phyloP scores from a whole-genome alignment of 2,797 vertebrate species.

The Cuculus canorus region DNA sequence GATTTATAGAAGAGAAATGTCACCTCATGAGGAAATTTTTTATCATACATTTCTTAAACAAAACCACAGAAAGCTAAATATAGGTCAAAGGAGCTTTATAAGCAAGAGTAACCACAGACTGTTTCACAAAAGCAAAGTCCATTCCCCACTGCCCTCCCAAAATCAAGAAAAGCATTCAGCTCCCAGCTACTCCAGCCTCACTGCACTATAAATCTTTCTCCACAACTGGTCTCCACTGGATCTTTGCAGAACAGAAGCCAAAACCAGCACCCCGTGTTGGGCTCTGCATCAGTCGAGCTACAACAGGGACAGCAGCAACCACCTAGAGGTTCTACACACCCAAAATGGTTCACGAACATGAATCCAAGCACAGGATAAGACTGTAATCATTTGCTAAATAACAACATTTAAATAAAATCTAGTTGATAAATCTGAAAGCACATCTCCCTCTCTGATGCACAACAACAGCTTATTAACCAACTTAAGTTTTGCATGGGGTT shows the following conservation, averaged over 20 bases:
- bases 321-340: background rate
- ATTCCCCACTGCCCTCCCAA: background rate
- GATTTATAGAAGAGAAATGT: background rate
- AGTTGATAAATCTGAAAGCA: background rate
- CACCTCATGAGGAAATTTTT: background rate
- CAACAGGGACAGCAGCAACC: background rate
- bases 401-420: background rate
- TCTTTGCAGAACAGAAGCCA: background rate
- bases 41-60: background rate
- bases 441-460: background rate
- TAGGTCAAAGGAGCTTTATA: background rate
- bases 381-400: background rate
- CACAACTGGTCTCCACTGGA: background rate
- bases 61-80: background rate
- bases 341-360: background rate
- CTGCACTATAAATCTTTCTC: background rate
- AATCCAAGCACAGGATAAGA: background rate
- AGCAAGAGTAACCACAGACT: background rate
- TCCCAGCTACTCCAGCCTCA: background rate
- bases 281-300: background rate
- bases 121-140: background rate
- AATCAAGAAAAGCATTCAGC: background rate
- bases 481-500: background rate
- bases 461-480: background rate
- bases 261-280: background rate